Evolutionary conservation across 2,888 invertebrate genomes (phyloP).

Genomic region (Sicus ferrugineus): DNA sequence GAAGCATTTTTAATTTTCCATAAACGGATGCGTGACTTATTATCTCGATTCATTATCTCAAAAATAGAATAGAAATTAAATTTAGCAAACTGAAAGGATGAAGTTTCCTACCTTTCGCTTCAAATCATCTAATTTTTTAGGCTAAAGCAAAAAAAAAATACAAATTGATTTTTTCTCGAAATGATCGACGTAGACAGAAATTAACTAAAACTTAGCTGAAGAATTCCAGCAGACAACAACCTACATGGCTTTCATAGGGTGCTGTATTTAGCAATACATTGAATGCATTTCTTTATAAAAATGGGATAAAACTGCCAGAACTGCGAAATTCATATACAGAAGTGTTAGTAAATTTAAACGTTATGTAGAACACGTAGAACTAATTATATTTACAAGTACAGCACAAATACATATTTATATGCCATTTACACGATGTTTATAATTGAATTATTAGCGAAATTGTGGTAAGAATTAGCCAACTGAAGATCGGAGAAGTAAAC

Average conservation of each 20-base stretch:
- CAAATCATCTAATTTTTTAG: too few relatives aligned
- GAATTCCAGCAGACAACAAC: neutral
- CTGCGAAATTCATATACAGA: constrained; percentile 38
- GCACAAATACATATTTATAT: constrained; percentile 21
- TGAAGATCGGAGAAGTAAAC: constrained; percentile 24
- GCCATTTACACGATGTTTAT: constrained; percentile 22
- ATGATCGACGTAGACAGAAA: neutral
- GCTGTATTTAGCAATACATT: constrained; percentile 18
- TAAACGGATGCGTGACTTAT: too few relatives aligned
- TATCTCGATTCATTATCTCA: too few relatives aligned
- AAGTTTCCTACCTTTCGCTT: too few relatives aligned
- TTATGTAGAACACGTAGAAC: constrained; percentile 23
- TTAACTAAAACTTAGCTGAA: neutral
- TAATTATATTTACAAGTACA: constrained; percentile 34
- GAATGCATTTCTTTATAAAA: constrained; percentile 28
- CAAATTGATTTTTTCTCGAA: neutral
- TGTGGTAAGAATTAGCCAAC: constrained; percentile 33
- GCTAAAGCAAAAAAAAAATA: neutral
- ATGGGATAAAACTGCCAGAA: constrained; percentile 24
- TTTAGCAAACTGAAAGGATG: too few relatives aligned
- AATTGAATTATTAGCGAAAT: constrained; percentile 5
- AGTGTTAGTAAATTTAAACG: constrained; percentile 24
- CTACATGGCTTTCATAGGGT: neutral
- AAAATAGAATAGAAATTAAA: too few relatives aligned
- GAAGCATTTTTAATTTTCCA: too few relatives aligned